A percentile compares a stretch with the other conserved stretches of the same genome.
Conservation (phyloP, 2,113 vertebrate species). For the Lucifuga dentata region DNA sequence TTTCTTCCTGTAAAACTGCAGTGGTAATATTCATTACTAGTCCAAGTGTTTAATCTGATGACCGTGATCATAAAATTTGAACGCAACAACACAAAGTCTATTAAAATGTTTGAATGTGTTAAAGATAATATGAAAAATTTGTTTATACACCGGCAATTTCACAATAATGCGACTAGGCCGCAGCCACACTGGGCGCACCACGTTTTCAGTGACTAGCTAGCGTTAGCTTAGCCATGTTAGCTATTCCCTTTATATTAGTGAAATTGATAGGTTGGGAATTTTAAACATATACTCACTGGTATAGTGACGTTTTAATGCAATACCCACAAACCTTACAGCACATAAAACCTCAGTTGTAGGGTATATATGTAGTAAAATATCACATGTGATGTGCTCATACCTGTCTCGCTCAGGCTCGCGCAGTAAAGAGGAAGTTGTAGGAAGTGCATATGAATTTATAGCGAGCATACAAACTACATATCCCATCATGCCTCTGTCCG, state of each 20-base stretch:
- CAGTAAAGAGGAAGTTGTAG: conserved; percentile 75
- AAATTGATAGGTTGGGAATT: rapidly evolving
- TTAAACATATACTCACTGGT: rapidly evolving
- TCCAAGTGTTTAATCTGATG: too few relatives aligned
- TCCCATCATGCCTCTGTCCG: conserved; percentile 61
- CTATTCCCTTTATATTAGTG: rapidly evolving
- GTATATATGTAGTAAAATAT: rapidly evolving
- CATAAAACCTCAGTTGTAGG: rapidly evolving
- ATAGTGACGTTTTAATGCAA: rapidly evolving
- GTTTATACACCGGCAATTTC: too few relatives aligned
- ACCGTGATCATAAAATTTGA: too few relatives aligned
- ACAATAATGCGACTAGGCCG: conserved; percentile 44
- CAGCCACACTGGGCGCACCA: conserved; percentile 38
- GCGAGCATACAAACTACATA: conserved; percentile 39
- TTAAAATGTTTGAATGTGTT: too few relatives aligned
- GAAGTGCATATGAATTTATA: conserved; percentile 58
- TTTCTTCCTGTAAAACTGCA: too few relatives aligned
- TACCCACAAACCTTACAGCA: rapidly evolving
- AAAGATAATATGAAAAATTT: too few relatives aligned
- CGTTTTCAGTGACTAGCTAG: conserved; percentile 49
- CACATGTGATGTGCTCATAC: not conserved
- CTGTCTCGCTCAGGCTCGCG: conserved; percentile 69
- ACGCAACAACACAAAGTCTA: too few relatives aligned
- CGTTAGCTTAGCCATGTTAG: conserved; percentile 52
- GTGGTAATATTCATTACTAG: too few relatives aligned